A percentile compares a stretch with the other conserved stretches of the same genome.
These are phyloP conservation scores for Petrocephalus zakoni DNA, from an alignment of 2,113 vertebrate species.

Conservation along the genomic window DNA sequence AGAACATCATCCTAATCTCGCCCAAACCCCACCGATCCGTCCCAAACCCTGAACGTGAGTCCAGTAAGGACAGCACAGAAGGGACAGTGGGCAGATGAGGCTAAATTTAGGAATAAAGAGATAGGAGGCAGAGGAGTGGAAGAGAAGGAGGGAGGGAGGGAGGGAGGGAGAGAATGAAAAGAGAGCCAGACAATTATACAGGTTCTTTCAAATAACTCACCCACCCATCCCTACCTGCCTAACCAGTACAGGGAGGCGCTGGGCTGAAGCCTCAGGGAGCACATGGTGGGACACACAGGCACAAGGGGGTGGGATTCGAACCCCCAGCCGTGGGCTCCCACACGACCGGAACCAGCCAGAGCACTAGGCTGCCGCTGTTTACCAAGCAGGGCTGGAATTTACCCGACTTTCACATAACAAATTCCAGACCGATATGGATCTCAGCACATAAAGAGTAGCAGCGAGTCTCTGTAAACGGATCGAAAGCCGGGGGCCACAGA, in stretches of 20 bases:
- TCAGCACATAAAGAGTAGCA: background rate
- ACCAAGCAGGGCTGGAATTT: background rate
- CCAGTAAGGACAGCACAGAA: background rate
- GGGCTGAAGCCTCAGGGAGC: background rate
- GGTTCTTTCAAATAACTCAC: background rate
- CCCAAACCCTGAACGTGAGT: background rate
- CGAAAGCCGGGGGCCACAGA: background rate
- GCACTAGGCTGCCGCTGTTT: background rate
- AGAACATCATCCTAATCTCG: too few relatives aligned
- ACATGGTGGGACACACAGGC: background rate
- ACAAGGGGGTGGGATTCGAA: background rate
- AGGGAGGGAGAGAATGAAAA: background rate
- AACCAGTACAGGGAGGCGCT: background rate
- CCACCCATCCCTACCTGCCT: background rate
- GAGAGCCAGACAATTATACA: background rate
- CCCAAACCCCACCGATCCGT: too few relatives aligned
- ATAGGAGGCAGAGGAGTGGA: background rate
- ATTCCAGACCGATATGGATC: background rate
- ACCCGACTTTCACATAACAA: conserved; percentile 7
- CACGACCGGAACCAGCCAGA: background rate
- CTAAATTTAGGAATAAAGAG: background rate
- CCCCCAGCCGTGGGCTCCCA: background rate
- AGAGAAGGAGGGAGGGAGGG: background rate
- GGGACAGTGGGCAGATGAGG: background rate
- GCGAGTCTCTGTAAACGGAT: background rate